Conservation (phyloP, 2,888 invertebrate genomes). For the Nebria brevicollis region DNA sequence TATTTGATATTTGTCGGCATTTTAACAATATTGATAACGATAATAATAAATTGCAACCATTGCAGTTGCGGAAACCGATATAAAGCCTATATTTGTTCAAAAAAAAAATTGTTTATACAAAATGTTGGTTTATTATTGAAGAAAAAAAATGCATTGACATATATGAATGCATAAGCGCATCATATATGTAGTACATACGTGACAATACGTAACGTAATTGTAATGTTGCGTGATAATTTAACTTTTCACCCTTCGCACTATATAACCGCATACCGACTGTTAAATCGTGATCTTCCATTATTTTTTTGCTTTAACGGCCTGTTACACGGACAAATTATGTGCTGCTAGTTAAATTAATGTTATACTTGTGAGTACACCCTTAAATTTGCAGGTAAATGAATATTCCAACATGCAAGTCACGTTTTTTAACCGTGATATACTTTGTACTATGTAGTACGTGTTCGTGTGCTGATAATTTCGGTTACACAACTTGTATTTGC, state of each 20-base stretch:
- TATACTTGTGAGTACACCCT: slow-evolving; percentile 9
- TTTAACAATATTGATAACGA: too few relatives aligned
- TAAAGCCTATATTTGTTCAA: too few relatives aligned
- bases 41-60: too few relatives aligned
- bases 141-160: too few relatives aligned
- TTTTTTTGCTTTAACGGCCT: not conserved
- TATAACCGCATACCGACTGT: not conserved
- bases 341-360: slow-evolving; percentile 16
- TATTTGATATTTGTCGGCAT: too few relatives aligned
- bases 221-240: slow-evolving; percentile 4
- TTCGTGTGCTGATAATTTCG: not conserved
- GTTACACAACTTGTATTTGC: not conserved
- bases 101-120: too few relatives aligned
- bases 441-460: not conserved
- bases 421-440: slow-evolving; percentile 9
- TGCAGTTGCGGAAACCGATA: too few relatives aligned
- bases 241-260: not conserved
- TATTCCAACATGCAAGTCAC: slow-evolving; percentile 14
- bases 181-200: too few relatives aligned
- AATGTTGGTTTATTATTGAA: too few relatives aligned
- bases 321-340: slow-evolving; percentile 10
- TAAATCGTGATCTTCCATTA: slow-evolving; percentile 17
- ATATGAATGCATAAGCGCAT: too few relatives aligned
- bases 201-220: not conserved
- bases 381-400: slow-evolving; percentile 25